Evolutionary conservation across 2,888 invertebrate genomes (phyloP).

Genomic region (Oxyscelio sp.): DNA sequence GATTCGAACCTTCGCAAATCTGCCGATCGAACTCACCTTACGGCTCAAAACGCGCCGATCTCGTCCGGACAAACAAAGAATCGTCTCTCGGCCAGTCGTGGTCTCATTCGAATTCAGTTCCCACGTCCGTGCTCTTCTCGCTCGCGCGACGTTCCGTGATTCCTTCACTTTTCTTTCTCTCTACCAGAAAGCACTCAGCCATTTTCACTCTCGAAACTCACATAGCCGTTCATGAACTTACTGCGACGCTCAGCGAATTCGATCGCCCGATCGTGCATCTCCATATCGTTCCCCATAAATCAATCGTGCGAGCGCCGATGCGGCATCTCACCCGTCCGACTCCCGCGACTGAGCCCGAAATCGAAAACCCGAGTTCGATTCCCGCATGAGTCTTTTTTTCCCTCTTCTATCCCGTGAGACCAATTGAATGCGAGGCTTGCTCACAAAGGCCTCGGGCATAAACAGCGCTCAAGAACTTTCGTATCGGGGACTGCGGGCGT

Average conservation of each 20-base stretch:
- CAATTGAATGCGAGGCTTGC: background rate
- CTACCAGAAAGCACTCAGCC: slow-evolving; percentile 75
- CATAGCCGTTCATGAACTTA: slow-evolving; percentile 82
- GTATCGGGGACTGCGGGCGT: slow-evolving; percentile 81
- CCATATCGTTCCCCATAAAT: too few species aligned
- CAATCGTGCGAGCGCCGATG: too few species aligned
- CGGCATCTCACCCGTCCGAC: slow-evolving; percentile 69
- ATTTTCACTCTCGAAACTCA: slow-evolving; percentile 84
- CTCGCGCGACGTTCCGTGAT: slow-evolving; percentile 60
- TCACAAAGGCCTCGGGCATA: slow-evolving; percentile 49
- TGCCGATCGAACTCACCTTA: slow-evolving; percentile 57
- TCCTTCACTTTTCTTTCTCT: slow-evolving; percentile 76
- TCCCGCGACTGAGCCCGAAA: too few species aligned
- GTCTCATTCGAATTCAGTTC: slow-evolving; percentile 78
- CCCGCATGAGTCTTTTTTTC: background rate
- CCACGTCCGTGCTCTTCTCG: slow-evolving; percentile 74
- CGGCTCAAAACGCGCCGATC: slow-evolving; percentile 55
- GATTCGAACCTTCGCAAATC: too few species aligned
- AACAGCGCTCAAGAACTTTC: slow-evolving; percentile 80
- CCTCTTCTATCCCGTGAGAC: too few species aligned
- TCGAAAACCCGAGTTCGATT: background rate
- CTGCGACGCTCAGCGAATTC: slow-evolving; percentile 75
- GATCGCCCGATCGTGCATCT: slow-evolving; percentile 77
- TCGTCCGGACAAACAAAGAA: slow-evolving; percentile 41
- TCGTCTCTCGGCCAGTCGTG: slow-evolving; percentile 26